A percentile compares a stretch with the other conserved stretches of the same genome.
These are phyloP conservation scores for Trematomus bernacchii DNA, from an alignment of 2,797 vertebrate species.

Conservation along the genomic window DNA sequence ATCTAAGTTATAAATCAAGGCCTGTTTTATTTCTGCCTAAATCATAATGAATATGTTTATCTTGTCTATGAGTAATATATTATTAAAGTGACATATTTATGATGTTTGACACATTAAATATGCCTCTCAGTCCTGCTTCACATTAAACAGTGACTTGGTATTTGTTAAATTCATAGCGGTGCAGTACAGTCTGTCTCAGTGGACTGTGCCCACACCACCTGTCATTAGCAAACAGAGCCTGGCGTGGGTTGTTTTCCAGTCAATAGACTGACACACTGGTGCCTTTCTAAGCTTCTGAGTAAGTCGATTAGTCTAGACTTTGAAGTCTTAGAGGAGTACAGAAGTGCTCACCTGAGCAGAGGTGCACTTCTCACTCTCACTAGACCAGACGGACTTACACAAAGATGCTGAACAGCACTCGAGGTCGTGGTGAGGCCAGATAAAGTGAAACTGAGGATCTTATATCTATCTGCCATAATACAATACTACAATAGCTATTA, in stretches of 20 bases:
- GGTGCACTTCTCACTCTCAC: slow-evolving; percentile 47
- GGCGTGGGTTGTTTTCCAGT: slow-evolving; percentile 71
- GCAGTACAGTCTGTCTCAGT: slow-evolving; percentile 38
- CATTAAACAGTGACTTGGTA: slow-evolving; percentile 3
- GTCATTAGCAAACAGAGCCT: slow-evolving; percentile 64
- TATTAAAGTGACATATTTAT: slow-evolving; percentile 3
- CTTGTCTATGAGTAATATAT: not conserved
- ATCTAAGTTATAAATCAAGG: not conserved
- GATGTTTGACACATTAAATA: slow-evolving; percentile 8
- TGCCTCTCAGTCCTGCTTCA: not conserved
- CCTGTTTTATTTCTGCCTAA: not conserved
- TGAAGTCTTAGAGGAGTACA: slow-evolving; percentile 65
- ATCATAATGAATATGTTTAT: not conserved
- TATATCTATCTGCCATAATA: slow-evolving; percentile 20
- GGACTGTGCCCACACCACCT: slow-evolving; percentile 47
- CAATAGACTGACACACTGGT: slow-evolving; percentile 75
- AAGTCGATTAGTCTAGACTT: slow-evolving; percentile 82
- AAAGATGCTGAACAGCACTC: slow-evolving; percentile 11
- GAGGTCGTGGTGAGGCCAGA: slow-evolving; percentile 15
- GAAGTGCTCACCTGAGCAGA: slow-evolving; percentile 63
- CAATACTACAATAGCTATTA: slow-evolving; percentile 5
- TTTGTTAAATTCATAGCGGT: slow-evolving; percentile 34
- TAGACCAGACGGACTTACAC: slow-evolving; percentile 45
- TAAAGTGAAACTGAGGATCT: slow-evolving; percentile 8
- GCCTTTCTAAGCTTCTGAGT: slow-evolving; percentile 65